Conservation (phyloP, 2,888 invertebrate genomes). For the Oscheius onirici region DNA sequence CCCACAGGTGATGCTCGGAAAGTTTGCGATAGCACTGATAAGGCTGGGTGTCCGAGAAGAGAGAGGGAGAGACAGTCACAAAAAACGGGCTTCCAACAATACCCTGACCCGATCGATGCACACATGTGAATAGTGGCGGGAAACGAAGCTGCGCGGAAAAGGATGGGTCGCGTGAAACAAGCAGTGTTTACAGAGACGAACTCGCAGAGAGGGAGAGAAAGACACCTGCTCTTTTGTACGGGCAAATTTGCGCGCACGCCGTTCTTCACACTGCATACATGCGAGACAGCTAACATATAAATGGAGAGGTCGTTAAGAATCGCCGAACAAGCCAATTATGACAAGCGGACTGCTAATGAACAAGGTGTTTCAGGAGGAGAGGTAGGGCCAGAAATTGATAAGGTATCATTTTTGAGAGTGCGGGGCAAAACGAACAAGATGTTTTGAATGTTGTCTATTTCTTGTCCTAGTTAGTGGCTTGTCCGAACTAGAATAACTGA, state of each 20-base stretch:
- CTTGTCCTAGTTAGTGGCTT: too few relatives aligned
- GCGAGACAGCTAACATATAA: not conserved
- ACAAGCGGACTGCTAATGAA: conserved; percentile 19
- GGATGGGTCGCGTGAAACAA: conserved; percentile 27
- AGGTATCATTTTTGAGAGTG: conserved; percentile 11
- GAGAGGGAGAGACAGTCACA: not conserved
- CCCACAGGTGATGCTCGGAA: not conserved
- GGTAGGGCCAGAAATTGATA: conserved; percentile 4
- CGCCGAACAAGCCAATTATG: not conserved
- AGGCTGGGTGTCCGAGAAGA: not conserved
- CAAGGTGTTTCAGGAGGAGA: not conserved
- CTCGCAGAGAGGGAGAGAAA: not conserved
- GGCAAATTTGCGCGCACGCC: not conserved
- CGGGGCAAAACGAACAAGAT: too few relatives aligned
- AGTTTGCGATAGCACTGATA: too few relatives aligned
- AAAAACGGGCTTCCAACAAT: conserved; percentile 1
- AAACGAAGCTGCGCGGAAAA: conserved; percentile 24
- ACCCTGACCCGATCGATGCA: conserved; percentile 19
- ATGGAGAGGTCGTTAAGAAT: not conserved
- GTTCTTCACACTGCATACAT: conserved; percentile 2
- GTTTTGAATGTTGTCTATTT: too few relatives aligned
- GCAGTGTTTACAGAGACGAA: conserved; percentile 13
- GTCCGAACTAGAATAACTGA: too few relatives aligned
- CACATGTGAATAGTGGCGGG: conserved; percentile 4
- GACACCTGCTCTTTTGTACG: not conserved